phyloP scores from a whole-genome alignment of 2,113 vertebrate species.

The Mesoclemmys tuberculata region DNA sequence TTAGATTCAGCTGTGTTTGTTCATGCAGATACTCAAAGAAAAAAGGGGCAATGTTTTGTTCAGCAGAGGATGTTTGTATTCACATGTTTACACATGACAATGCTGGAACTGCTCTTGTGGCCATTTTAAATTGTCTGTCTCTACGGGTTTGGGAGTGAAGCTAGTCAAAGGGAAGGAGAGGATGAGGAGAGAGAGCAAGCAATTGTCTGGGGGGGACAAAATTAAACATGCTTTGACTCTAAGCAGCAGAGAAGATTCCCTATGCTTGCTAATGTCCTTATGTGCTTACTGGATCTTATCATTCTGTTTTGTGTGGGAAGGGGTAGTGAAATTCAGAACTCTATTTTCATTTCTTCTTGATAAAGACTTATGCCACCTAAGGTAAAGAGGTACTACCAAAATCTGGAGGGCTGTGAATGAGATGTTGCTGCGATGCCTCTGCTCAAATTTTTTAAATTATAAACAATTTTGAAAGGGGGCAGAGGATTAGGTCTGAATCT shows the following conservation, averaged over 20 bases:
- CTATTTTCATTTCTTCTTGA: neutral
- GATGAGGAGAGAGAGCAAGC: neutral
- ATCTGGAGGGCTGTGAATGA: neutral
- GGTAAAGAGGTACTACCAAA: rapidly evolving
- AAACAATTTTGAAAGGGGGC: neutral
- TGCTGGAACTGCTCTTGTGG: conserved; percentile 35
- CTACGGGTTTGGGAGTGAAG: conserved; percentile 47
- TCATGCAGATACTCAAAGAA: too few species aligned
- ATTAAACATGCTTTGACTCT: conserved; percentile 59
- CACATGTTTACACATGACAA: neutral
- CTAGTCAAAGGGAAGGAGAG: neutral
- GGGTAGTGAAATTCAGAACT: neutral
- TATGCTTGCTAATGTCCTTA: neutral
- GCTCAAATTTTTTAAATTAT: neutral
- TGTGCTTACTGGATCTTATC: conserved; percentile 14
- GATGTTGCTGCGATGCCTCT: neutral
- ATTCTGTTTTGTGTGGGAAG: neutral
- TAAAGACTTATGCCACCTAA: neutral
- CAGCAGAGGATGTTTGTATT: neutral
- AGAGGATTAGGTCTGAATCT: neutral
- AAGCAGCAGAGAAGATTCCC: conserved; percentile 29
- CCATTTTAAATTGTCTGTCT: conserved; percentile 48
- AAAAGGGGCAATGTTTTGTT: neutral
- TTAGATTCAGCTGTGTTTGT: neutral
- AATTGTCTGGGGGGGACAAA: conserved; percentile 49